phyloP scores from a whole-genome alignment of 2,113 vertebrate genomes.

The Rhadina sibilatrix region DNA sequence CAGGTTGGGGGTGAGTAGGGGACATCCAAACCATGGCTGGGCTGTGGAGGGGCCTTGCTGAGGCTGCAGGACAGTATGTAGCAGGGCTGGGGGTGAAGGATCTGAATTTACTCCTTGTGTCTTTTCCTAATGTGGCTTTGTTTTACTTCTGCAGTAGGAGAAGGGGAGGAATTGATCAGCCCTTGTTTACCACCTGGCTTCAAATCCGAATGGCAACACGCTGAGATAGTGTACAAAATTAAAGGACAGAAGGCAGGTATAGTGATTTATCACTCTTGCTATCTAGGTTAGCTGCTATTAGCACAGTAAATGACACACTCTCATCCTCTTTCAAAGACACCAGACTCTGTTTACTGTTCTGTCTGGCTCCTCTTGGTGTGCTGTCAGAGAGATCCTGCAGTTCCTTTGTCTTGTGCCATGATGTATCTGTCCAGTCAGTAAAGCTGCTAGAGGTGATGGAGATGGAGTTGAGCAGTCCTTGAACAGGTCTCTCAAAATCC shows the following conservation, averaged over 20 bases:
- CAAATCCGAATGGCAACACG: conserved; percentile 84
- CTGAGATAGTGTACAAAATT: conserved; percentile 83
- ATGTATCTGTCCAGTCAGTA: background rate
- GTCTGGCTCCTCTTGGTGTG: background rate
- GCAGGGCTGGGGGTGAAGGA: background rate
- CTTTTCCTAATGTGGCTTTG: background rate
- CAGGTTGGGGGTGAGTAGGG: fast-evolving
- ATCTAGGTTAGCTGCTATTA: background rate
- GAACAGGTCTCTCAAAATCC: background rate
- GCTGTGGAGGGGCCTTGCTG: background rate
- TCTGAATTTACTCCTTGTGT: background rate
- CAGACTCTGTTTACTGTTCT: background rate
- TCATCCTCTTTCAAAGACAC: background rate
- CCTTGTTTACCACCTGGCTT: conserved; percentile 86
- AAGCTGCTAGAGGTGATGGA: background rate
- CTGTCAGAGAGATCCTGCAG: background rate
- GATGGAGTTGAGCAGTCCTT: background rate
- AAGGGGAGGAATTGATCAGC: conserved; percentile 82
- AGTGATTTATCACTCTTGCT: background rate
- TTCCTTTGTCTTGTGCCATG: background rate
- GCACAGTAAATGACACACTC: background rate
- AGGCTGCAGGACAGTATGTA: background rate
- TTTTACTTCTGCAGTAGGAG: conserved; percentile 70
- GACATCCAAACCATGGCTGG: background rate
- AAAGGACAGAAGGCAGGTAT: conserved; percentile 89